These are phyloP conservation scores for Protonemura montana DNA, from an alignment of 2,888 invertebrate genomes.

Conservation along the genomic window DNA sequence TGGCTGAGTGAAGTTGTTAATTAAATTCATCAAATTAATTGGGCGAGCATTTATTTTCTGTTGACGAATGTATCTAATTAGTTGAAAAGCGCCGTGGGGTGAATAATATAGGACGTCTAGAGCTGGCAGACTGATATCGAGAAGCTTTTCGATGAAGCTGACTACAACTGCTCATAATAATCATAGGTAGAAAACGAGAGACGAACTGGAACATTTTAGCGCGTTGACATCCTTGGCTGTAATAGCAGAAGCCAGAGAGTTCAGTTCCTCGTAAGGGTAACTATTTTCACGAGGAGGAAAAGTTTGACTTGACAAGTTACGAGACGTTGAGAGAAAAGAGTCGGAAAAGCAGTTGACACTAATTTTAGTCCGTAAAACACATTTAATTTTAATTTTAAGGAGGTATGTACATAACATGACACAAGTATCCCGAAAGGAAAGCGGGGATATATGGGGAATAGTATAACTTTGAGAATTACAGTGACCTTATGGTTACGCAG, in stretches of 20 bases:
- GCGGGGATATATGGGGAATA: too few species aligned
- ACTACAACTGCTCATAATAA: not conserved
- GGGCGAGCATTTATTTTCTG: slow-evolving; percentile 41
- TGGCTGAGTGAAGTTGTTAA: slow-evolving; percentile 38
- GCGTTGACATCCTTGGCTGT: not conserved
- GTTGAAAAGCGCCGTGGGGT: slow-evolving; percentile 17
- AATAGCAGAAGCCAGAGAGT: not conserved
- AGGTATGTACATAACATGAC: too few species aligned
- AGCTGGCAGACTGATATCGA: slow-evolving; percentile 21
- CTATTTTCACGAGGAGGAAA: not conserved
- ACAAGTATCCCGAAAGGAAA: too few species aligned
- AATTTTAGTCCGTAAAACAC: too few species aligned
- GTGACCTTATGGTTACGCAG: too few species aligned
- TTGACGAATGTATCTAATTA: slow-evolving; percentile 43
- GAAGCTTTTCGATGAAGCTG: not conserved
- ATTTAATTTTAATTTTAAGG: too few species aligned
- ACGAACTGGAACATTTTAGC: not conserved
- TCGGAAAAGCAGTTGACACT: too few species aligned
- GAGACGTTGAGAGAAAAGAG: too few species aligned
- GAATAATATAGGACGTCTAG: slow-evolving; percentile 21
- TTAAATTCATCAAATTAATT: slow-evolving; percentile 42
- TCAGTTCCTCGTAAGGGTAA: not conserved
- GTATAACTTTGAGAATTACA: too few species aligned
- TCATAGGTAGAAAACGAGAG: not conserved
- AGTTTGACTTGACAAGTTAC: too few species aligned